Base-by-base conservation (phyloP, 2,888 invertebrate species). In the Zaprionus bogoriensis region DNA sequence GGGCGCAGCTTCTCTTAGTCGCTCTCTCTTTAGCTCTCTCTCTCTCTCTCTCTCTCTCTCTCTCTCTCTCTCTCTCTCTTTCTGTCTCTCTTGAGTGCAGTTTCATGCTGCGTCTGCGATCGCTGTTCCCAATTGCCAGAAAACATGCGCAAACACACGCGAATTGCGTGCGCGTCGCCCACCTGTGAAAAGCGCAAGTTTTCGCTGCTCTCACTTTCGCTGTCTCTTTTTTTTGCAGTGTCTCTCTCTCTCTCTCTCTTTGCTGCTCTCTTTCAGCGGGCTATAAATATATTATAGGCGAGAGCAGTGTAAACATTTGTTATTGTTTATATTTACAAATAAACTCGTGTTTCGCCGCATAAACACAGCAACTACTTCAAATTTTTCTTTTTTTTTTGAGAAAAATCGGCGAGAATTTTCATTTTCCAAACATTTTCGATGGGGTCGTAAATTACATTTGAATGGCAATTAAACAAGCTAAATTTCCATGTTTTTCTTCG, bases 271-370 rank as follows among this genome's bases (percentile, higher is more conserved):
- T 27, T 12, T 51, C 9, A 25, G n/a, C n/a, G 9, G 38, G 41
- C 47, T 72, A 59, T 25, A 81, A 52, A 70, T 80, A 65, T 42
- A 58, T 19, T 80, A 65, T 42, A 58, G 17, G 36, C 20, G 44
- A 39, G 30, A 62, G 9, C 36, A 47, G 27, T 51, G 58, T 86
- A 77, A 63, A 64, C 83, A 80, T 83, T 80, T 73, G 64, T 80
- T 80, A 52, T 77, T 79, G 79, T 79, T 79, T 79, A 83, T 79
- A 80, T 86, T 79, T 79, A 86, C 79, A 77, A 86, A 65, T 46
- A 64, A 60, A 53, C 54, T 57, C 27, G 45, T 55, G 70, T 46
- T 59, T 55, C n/a, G 30, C 58, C 45, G 28, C n/a, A 68, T 52
- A 74, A 63, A 64, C 70, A 66, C 19, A 36, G 27, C 19, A 38